phyloP scores from a whole-genome alignment of 1,140 invertebrate genomes.

The Thrips palmi region DNA sequence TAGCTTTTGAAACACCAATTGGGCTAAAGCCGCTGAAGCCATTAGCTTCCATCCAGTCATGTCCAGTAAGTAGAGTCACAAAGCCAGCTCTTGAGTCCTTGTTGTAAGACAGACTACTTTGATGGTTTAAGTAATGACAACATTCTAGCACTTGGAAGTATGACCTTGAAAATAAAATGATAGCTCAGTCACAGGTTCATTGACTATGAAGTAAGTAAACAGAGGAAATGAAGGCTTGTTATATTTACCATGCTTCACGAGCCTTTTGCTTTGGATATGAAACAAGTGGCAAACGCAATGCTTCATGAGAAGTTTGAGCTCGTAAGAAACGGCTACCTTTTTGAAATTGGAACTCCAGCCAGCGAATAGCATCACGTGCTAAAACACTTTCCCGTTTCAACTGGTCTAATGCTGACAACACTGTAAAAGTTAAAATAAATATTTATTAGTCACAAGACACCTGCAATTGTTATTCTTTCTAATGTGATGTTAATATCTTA shows the following conservation, averaged over 20 bases:
- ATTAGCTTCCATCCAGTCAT: constrained; percentile 22
- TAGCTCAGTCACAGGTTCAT: too few relatives aligned
- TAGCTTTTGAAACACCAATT: constrained; percentile 33
- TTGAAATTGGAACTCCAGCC: constrained; percentile 71
- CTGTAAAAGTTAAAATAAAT: constrained; percentile 31
- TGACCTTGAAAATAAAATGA: constrained; percentile 24
- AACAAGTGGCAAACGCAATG: constrained; percentile 46
- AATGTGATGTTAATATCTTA: constrained; percentile 26
- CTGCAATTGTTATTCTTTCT: constrained; percentile 9
- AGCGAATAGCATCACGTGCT: constrained; percentile 75
- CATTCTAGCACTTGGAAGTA: constrained; percentile 51
- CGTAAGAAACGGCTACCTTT: constrained; percentile 64
- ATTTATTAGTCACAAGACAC: constrained; percentile 9
- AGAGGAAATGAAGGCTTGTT: constrained; percentile 2
- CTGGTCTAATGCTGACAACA: constrained; percentile 69
- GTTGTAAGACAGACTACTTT: constrained; percentile 29
- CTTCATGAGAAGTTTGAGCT: constrained; percentile 63
- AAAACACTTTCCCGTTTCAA: constrained; percentile 53
- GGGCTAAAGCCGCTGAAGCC: constrained; percentile 24
- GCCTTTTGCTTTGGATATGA: constrained; percentile 50
- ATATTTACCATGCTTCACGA: constrained; percentile 37
- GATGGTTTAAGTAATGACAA: constrained; percentile 43
- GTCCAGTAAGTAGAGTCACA: constrained; percentile 37
- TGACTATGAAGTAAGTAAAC: background rate
- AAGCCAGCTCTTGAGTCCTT: constrained; percentile 29